phyloP scores from a whole-genome alignment of 2,113 vertebrate species.

The Petaurus breviceps region DNA sequence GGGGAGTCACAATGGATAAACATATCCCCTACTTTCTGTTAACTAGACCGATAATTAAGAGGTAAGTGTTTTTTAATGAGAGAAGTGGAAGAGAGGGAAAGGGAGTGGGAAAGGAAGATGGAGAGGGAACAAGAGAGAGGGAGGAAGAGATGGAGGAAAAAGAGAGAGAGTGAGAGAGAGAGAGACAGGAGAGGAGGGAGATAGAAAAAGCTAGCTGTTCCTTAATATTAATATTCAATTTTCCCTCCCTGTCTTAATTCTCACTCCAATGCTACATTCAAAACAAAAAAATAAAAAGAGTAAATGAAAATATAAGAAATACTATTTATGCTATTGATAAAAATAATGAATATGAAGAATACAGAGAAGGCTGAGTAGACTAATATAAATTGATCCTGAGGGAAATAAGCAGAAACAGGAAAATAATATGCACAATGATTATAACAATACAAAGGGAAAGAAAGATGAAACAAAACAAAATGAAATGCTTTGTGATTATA shows the following conservation, averaged over 20 bases:
- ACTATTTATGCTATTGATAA: background rate
- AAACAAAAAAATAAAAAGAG: background rate
- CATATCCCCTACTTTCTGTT: slow-evolving; percentile 24
- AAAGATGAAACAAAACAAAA: background rate
- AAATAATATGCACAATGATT: background rate
- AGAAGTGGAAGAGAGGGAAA: background rate
- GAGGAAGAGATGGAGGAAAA: background rate
- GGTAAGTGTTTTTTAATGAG: background rate
- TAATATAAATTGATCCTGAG: background rate
- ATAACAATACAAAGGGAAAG: background rate
- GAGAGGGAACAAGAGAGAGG: background rate
- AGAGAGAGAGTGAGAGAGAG: background rate
- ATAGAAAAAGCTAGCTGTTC: too few species aligned
- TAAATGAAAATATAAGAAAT: background rate
- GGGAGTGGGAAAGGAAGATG: background rate
- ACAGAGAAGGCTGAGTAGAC: background rate
- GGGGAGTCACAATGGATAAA: background rate
- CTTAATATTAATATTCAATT: too few species aligned
- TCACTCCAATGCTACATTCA: background rate
- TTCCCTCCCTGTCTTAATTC: background rate
- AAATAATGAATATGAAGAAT: background rate
- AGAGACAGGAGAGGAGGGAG: background rate
- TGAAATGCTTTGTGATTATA: background rate
- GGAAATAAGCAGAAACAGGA: background rate
- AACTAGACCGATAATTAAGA: slow-evolving; percentile 3